Conservation (phyloP, 2,797 vertebrate species). For the Leptodactylus fallax region DNA sequence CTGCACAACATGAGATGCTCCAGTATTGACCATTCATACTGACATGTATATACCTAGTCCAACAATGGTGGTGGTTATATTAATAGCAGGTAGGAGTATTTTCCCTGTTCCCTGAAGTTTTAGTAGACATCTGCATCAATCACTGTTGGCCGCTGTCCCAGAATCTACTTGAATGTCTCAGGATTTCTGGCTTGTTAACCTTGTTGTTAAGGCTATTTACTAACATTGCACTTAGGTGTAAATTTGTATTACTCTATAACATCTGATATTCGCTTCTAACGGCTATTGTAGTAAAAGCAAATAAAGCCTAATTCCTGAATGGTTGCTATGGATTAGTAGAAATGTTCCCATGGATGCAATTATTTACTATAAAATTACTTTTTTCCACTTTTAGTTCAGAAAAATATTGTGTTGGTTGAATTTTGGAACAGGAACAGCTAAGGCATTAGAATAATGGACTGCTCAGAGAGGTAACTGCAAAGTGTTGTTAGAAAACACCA, state of each 20-base stretch:
- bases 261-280: neutral
- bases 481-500: too few relatives aligned
- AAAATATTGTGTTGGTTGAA: neutral
- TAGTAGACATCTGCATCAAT: neutral
- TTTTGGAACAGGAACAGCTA: too few relatives aligned
- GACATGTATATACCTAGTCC: too few relatives aligned
- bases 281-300: neutral
- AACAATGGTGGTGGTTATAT: neutral
- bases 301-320: neutral
- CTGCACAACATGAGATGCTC: too few relatives aligned
- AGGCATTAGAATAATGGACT: neutral
- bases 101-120: too few relatives aligned
- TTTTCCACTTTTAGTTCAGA: neutral
- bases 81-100: neutral
- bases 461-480: neutral
- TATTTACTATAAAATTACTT: neutral
- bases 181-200: neutral
- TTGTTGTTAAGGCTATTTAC: neutral
- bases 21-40: too few relatives aligned
- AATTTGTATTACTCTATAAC: neutral
- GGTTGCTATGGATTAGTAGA: neutral
- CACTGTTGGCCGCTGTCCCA: neutral
- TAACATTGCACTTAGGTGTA: conserved; percentile 4
- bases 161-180: neutral
- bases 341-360: neutral